These are phyloP conservation scores for Sympetrum striolatum DNA, from an alignment of 2,888 invertebrate genomes.

Conservation along the genomic window DNA sequence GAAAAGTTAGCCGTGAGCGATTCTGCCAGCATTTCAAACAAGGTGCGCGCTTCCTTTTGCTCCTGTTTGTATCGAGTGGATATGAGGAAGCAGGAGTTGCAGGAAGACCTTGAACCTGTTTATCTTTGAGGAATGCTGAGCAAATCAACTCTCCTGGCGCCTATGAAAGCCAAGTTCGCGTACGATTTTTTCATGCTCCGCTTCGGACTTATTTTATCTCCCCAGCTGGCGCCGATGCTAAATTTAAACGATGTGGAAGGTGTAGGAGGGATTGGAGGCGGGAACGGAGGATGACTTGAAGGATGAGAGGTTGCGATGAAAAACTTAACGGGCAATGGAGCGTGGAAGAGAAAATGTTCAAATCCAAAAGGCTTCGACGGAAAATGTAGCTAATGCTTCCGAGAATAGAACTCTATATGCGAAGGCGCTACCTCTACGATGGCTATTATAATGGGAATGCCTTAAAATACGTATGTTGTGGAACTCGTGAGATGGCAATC, in stretches of 20 bases:
- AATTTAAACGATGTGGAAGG: not conserved
- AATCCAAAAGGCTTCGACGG: too few relatives aligned
- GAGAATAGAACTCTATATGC: too few relatives aligned
- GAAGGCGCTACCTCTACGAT: too few relatives aligned
- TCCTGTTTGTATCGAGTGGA: not conserved
- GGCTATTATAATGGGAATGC: too few relatives aligned
- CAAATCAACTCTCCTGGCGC: not conserved
- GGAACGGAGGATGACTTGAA: not conserved
- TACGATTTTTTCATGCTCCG: not conserved
- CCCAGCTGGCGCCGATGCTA: not conserved
- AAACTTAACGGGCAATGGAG: too few relatives aligned
- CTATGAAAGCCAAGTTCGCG: not conserved
- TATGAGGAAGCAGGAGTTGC: not conserved
- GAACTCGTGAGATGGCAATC: too few relatives aligned
- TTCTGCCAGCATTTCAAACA: not conserved
- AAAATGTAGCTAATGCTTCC: too few relatives aligned
- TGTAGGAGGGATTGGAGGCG: not conserved
- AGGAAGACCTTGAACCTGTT: slow-evolving; percentile 15
- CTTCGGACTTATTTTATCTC: not conserved
- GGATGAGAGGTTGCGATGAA: not conserved
- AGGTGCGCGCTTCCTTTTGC: not conserved
- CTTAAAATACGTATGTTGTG: too few relatives aligned
- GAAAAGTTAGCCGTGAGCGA: not conserved
- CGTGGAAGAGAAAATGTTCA: too few relatives aligned
- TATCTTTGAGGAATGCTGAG: not conserved